A percentile compares a stretch with the other conserved stretches of the same genome.
Conservation (phyloP, 2,888 invertebrate species). For the Ornithoptera priamus region DNA sequence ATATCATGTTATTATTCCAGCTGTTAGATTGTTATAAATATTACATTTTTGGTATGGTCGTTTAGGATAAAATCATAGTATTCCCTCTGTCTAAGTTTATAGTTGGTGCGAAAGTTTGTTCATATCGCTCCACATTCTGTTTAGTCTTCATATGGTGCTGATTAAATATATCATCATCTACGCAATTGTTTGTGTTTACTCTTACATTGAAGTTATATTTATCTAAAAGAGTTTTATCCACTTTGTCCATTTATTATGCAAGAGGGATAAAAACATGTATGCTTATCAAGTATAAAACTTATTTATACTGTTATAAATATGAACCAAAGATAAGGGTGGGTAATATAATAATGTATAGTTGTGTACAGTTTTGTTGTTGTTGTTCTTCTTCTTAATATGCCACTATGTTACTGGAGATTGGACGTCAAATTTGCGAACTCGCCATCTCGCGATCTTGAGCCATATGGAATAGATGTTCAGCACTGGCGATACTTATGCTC, state of each 20-base stretch:
- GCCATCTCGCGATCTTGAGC: too few relatives aligned
- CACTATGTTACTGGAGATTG: too few relatives aligned
- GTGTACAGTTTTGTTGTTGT: too few relatives aligned
- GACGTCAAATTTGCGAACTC: too few relatives aligned
- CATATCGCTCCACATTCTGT: slow-evolving; percentile 27
- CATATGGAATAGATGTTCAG: too few relatives aligned
- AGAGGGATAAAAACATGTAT: neutral
- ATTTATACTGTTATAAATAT: too few relatives aligned
- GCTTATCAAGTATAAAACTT: neutral
- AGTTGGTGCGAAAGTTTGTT: slow-evolving; percentile 26
- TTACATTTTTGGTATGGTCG: slow-evolving; percentile 15
- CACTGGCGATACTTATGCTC: too few relatives aligned
- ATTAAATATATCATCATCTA: slow-evolving; percentile 29
- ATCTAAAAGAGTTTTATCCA: slow-evolving; percentile 2
- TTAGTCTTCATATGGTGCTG: slow-evolving; percentile 26
- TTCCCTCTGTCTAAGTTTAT: slow-evolving; percentile 25
- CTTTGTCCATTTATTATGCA: neutral
- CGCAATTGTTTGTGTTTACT: slow-evolving; percentile 22
- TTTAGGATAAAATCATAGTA: slow-evolving; percentile 10
- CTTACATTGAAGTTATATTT: slow-evolving; percentile 6
- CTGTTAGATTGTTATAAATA: neutral
- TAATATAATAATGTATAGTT: too few relatives aligned
- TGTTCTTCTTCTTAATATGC: too few relatives aligned
- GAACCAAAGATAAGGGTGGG: too few relatives aligned
- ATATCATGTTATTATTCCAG: neutral